These are phyloP conservation scores for Agriopis aurantiaria DNA, from an alignment of 2,888 invertebrate genomes.

Conservation along the genomic window DNA sequence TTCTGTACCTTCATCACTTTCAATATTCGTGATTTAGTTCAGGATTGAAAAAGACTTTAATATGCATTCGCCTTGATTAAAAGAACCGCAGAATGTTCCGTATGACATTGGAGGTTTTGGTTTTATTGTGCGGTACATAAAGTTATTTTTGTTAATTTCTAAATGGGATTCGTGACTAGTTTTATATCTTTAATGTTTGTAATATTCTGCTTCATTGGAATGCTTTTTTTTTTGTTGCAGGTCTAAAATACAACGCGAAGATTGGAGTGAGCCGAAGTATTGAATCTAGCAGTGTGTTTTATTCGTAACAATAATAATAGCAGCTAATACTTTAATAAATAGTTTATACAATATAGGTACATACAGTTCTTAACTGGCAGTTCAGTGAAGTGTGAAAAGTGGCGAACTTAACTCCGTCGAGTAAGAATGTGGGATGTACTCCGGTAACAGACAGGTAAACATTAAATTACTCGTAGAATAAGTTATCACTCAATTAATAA, in stretches of 20 bases:
- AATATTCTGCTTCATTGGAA: slow-evolving; percentile 10
- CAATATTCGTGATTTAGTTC: slow-evolving; percentile 52
- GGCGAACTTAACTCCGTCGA: slow-evolving; percentile 71
- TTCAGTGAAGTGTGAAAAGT: slow-evolving; percentile 70
- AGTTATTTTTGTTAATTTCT: slow-evolving; percentile 43
- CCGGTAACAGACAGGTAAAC: slow-evolving; percentile 79
- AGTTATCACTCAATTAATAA: no score
- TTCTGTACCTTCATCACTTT: slow-evolving; percentile 55
- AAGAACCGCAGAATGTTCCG: slow-evolving; percentile 57
- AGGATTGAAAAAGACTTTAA: slow-evolving; percentile 52
- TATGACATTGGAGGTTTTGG: slow-evolving; percentile 53
- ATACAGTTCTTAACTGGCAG: slow-evolving; percentile 45
- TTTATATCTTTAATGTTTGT: slow-evolving; percentile 5
- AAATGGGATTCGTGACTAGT: slow-evolving; percentile 43
- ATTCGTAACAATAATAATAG: slow-evolving; percentile 7
- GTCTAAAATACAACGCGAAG: slow-evolving; percentile 60
- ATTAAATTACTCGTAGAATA: not conserved
- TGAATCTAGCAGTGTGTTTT: slow-evolving; percentile 14
- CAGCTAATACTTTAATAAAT: slow-evolving; percentile 27
- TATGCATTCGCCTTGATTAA: slow-evolving; percentile 61
- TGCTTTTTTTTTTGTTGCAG: slow-evolving; percentile 69
- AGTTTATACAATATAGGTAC: slow-evolving; percentile 15
- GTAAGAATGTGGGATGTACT: slow-evolving; percentile 71
- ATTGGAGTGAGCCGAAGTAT: slow-evolving; percentile 47
- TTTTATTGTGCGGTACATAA: slow-evolving; percentile 49